Base-by-base conservation (phyloP, 1,140 invertebrate species). In the Neodiprion virginianus region DNA sequence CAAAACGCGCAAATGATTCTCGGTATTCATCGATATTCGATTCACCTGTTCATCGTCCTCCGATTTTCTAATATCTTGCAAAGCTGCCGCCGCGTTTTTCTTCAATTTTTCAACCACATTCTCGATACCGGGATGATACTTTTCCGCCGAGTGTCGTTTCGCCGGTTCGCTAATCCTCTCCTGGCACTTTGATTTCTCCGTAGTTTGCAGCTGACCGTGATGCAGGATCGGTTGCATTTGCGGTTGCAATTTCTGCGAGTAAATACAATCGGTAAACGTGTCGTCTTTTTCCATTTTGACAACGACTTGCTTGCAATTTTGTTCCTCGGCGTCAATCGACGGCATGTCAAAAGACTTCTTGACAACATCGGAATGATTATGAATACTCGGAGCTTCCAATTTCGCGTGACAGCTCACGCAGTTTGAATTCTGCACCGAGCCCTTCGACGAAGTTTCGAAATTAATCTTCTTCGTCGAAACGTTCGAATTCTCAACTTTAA, bases 91-190 rank as follows among this genome's bases (percentile, higher is more conserved):
- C 12, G 85, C 85, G 48, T 86, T 87, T 66, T 88, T 88, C 69
- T 88, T 88, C 53, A 88, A 40, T 65, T 88, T 88, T 71, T 88
- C 87, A 1, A 87, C 86, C 11, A 88, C 87, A 48, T 87, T 88
- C 49, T 88, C 87, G 28, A 88, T 88, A 0, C 86, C 85, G 1
- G 84, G 77, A 76, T 86, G 80, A 28, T 67, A 79, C 48, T 84
- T 85, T 8, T 88, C 86, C 0, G 48, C 9, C 5, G 73, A 66
- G 48, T 78, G 67, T 23, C 40, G 67, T 14, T 21, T 75, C 28
- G 28, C 28, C 28, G 28, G 28, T 40, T 40, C 28, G 28, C 28
- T 5, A 40, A 40, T 40, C 71, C 78, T 79, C 69, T 83, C 78
- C 2, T 71, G 40, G 7, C 21, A 72, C 14, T 75, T 68, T 28